phyloP scores from a whole-genome alignment of 2,113 vertebrate species.

The Vulpes lagopus region DNA sequence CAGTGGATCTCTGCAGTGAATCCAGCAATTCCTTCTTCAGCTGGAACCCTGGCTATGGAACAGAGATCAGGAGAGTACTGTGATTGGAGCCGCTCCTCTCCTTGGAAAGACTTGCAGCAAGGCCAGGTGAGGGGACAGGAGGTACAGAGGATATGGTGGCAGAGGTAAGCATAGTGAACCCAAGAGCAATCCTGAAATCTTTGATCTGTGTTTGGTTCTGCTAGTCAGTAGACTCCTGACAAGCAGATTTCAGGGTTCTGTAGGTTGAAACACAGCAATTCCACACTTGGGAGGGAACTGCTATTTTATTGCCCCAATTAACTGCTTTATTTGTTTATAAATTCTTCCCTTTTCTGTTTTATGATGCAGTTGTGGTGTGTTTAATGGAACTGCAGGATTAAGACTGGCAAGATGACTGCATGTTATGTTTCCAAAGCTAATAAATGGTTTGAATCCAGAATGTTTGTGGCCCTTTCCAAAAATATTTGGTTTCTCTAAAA shows the following conservation, averaged over 20 bases:
- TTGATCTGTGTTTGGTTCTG: constrained; percentile 57
- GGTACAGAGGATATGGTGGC: background rate
- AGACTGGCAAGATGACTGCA: constrained; percentile 69
- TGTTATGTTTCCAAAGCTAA: constrained; percentile 73
- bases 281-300: constrained; percentile 64
- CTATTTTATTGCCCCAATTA: constrained; percentile 83
- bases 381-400: constrained; percentile 80
- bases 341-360: constrained; percentile 84
- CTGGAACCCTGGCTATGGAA: background rate
- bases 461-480: constrained; percentile 76
- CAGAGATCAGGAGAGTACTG: background rate
- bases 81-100: background rate
- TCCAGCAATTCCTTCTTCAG: background rate
- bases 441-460: constrained; percentile 74
- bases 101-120: background rate
- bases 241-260: constrained; percentile 41
- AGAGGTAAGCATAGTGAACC: background rate
- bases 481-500: constrained; percentile 82
- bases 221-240: constrained; percentile 9
- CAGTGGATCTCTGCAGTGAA: background rate
- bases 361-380: constrained; percentile 81
- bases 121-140: background rate
- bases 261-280: constrained; percentile 58
- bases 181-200: constrained; percentile 33
- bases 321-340: constrained; percentile 85